Evolutionary conservation across 2,797 vertebrate species (phyloP).

Genomic region (Mycteria americana): DNA sequence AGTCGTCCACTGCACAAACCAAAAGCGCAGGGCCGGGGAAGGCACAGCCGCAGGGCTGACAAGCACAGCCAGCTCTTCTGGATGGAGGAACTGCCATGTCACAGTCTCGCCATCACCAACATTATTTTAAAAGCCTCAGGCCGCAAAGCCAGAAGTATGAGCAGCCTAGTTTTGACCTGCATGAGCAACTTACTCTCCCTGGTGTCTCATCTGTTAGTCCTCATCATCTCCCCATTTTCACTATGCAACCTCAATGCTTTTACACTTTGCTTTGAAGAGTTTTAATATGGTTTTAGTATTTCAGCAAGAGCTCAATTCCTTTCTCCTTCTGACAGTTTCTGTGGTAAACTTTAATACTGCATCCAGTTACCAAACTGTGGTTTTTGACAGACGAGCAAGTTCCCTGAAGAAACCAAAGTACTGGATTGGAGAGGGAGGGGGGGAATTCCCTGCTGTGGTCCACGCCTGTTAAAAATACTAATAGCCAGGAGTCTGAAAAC

Average conservation of each 20-base stretch:
- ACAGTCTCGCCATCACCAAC: accelerated
- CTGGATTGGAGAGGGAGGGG: accelerated
- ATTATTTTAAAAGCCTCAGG: neutral
- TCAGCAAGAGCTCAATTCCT: neutral
- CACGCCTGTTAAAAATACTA: neutral
- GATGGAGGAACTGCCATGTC: neutral
- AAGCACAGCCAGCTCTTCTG: neutral
- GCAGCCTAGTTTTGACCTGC: neutral
- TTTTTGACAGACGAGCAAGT: neutral
- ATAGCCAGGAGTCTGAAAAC: neutral
- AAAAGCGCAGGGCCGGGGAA: accelerated
- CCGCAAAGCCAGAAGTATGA: neutral
- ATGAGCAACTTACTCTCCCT: neutral
- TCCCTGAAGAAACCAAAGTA: neutral
- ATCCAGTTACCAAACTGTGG: neutral
- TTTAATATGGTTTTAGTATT: neutral
- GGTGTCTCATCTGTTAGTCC: neutral
- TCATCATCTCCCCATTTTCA: too few species aligned
- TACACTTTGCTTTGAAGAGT: neutral
- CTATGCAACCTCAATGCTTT: neutral
- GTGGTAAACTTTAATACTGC: neutral
- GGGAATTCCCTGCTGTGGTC: neutral
- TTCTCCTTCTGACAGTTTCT: neutral
- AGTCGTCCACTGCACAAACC: too few species aligned
- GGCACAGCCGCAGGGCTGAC: too few species aligned